Percentiles rank a stretch among this genome's conserved stretches.
Evolutionary conservation across 2,888 invertebrate genomes (phyloP).

Genomic region (Chironomus riparius): DNA sequence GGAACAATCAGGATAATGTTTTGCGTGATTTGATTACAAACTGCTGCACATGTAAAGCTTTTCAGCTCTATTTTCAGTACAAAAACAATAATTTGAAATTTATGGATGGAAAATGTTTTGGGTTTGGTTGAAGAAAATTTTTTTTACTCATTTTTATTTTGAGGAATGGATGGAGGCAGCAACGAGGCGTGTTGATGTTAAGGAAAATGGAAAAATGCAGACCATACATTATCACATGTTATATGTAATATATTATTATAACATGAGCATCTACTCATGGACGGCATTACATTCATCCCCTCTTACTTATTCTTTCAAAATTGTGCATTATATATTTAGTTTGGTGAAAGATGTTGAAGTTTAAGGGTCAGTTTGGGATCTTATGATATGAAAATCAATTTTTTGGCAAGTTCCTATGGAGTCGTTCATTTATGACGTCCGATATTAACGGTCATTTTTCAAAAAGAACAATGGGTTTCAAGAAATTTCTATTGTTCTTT

Average conservation of each 20-base stretch:
- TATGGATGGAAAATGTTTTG: neutral
- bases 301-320: too few relatives aligned
- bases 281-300: too few relatives aligned
- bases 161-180: neutral
- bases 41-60: neutral
- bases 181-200: neutral
- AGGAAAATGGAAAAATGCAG: neutral
- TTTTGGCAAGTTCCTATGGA: too few relatives aligned
- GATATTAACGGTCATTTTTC: too few relatives aligned
- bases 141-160: too few relatives aligned
- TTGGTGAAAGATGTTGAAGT: too few relatives aligned
- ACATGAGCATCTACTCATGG: neutral
- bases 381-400: too few relatives aligned
- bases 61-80: neutral
- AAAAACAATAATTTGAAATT: conserved; percentile 24
- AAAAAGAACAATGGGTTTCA: too few relatives aligned
- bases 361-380: too few relatives aligned
- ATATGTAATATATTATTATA: neutral
- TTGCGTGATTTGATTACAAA: conserved; percentile 27
- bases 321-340: too few relatives aligned
- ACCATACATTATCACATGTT: neutral
- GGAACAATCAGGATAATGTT: conserved; percentile 24
- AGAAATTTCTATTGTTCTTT: too few relatives aligned
- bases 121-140: neutral
- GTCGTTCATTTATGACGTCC: too few relatives aligned